Base-by-base conservation (phyloP, 35 echinoderm and acorn worm species). In the Apostichopus japonicus region DNA sequence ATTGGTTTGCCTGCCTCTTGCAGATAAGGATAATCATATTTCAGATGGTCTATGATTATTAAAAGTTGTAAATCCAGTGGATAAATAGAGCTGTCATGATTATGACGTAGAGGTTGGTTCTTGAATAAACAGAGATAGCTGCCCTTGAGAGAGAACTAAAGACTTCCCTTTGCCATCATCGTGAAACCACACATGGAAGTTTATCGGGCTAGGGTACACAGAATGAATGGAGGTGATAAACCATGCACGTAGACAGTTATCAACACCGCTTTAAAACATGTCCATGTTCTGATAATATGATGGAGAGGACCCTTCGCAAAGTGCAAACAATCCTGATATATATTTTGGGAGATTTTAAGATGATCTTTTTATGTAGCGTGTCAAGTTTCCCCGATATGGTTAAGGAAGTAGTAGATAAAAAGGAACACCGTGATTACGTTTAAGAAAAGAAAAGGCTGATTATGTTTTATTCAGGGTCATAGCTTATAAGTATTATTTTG, bases 51-150 rank as follows among this genome's bases (percentile, higher is more conserved):
- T n/a, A 23, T 23, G 71, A 75, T 75, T 23, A 75, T 75, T 15
- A 75, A 75, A 14, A 75, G 71, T 75, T 75, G 71, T 75, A 75
- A 75, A 75, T 75, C 71, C 71, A 75, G 15, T 75, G 71, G 71
- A 75, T 75, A 75, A 75, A 75, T 75, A 75, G 11, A 75, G 15
- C 71, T 75, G 71, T 75, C 71, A 75, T 23, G 71, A 75, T 19
- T 75, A 75, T 75, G 71, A 75, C 71, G 71, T 75, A 75, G 71
- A 75, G 71, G 71, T 75, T 75, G n/a, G 71, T 7, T n/a, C 71
- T 75, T 75, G 71, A 75, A 75, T 75, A 75, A 75, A 75, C 71
- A 75, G 71, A 75, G 71, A 75, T 75, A 75, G 11, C 71, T 75
- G 71, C 71, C 71, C 71, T 75, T 23, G 71, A 75, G 15, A 75